Evolutionary conservation across 53 echinoderm and acorn worm species (phyloP).

Genomic region (Paelopatides confundens): DNA sequence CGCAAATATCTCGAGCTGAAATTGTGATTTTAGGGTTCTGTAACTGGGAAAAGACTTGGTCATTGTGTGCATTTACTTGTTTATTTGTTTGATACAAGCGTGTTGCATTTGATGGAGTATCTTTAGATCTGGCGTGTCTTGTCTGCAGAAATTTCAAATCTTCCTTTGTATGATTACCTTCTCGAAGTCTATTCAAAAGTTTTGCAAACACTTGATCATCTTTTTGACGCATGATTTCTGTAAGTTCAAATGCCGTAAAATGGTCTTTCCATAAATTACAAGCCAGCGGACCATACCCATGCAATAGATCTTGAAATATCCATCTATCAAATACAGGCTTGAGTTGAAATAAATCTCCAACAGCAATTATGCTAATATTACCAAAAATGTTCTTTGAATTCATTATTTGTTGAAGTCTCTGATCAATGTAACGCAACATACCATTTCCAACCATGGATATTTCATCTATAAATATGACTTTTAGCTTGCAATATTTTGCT

Average conservation of each 20-base stretch:
- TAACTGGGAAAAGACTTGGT: neutral
- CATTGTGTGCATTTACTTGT: neutral
- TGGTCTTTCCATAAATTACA: slow-evolving; percentile 6
- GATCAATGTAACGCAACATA: slow-evolving; percentile 59
- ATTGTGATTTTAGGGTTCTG: neutral
- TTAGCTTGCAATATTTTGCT: slow-evolving; percentile 17
- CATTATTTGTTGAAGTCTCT: slow-evolving; percentile 62
- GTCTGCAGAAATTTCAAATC: neutral
- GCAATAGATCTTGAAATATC: slow-evolving; percentile 25
- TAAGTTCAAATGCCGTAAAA: slow-evolving; percentile 1
- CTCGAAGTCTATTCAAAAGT: neutral
- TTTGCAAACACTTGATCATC: slow-evolving; percentile 10
- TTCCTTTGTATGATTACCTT: slow-evolving; percentile 29
- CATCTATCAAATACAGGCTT: slow-evolving; percentile 51
- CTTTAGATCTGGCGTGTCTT: neutral
- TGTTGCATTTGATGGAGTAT: neutral
- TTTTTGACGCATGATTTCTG: slow-evolving; percentile 36
- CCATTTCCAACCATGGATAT: slow-evolving; percentile 53
- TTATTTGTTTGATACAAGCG: slow-evolving; percentile 4
- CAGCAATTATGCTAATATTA: slow-evolving; percentile 57
- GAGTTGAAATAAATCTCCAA: slow-evolving; percentile 74
- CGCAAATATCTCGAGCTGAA: neutral
- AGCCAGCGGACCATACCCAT: slow-evolving; percentile 48
- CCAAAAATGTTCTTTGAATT: slow-evolving; percentile 55
- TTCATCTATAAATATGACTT: slow-evolving; percentile 57